Evolutionary conservation across 2,888 invertebrate species (phyloP), one percentile per base, ranked within the genome.

Genomic region (Caenorhabditis becei): DNA sequence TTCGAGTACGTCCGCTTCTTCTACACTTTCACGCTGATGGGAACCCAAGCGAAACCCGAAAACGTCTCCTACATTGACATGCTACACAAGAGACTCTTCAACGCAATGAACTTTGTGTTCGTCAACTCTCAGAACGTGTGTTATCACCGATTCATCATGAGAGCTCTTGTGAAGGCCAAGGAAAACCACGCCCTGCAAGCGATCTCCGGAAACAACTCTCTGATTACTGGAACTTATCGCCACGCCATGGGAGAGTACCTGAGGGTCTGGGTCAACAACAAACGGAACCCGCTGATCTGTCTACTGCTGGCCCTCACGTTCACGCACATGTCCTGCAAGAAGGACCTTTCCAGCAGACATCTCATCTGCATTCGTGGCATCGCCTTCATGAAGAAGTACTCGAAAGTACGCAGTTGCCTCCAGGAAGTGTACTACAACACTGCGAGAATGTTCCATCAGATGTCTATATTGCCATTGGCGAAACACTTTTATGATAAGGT

Each of bases 141-240:
- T 62, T 89, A 89, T 67, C 90, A 91, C 54, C 82, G 89, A n/a
- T 91, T 86, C 62, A 85, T 90, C 63, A 88, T 89, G 88, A 75
- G 90, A 62, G 86, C 88, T 18, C 74, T 87, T n/a, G 83, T 79
- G 16, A 89, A 89, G 65, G 65, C 74, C 3, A 87, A 87, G 28
- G 88, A 86, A 8, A 87, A 87, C 65, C 80, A 86, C 44, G 87
- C 88, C 8, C 85, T 90, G 20, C 88, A 88, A 53, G 82, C 88
- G 56, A 88, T 91, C n/a, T 87, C 88, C 16, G 90, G 89, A 26
- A 90, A 90, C 69, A 89, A 89, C 75, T 91, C 90, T 11, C 81
- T 90, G 18, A 84, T 90, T 7, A 88, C 90, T 14, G 90, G 90
- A 37, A 88, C 89, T 7, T 91, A 90, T 79, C 82, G 90, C 58